Percentiles rank a stretch among this genome's conserved stretches.
phyloP scores from a whole-genome alignment of 1,140 invertebrate species.

The Harpegnathos saltator region DNA sequence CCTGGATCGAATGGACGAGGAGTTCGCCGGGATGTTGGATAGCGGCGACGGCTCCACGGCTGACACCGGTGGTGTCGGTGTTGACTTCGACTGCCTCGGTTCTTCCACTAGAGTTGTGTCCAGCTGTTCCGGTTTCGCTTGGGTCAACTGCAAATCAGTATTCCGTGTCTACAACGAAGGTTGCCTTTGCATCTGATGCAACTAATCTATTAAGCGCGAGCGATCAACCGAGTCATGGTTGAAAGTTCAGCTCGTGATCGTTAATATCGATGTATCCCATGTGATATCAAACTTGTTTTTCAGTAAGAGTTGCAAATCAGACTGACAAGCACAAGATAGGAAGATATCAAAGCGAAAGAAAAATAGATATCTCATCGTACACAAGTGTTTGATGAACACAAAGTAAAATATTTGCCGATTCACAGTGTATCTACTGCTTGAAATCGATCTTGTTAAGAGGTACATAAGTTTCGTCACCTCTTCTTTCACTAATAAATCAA shows the following conservation, averaged over 20 bases:
- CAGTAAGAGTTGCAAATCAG: too few species aligned
- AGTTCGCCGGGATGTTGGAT: conserved; percentile 77
- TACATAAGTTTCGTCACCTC: conserved; percentile 80
- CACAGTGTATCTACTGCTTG: not conserved
- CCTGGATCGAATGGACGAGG: conserved; percentile 75
- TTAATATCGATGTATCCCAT: too few species aligned
- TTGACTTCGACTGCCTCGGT: conserved; percentile 55
- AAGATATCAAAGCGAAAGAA: too few species aligned
- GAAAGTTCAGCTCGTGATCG: too few species aligned
- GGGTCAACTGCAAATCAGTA: conserved; percentile 42
- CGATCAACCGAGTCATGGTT: too few species aligned
- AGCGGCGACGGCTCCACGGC: conserved; percentile 71
- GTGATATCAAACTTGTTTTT: too few species aligned
- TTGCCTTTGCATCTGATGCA: too few species aligned
- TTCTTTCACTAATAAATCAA: too few species aligned
- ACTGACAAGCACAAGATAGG: too few species aligned
- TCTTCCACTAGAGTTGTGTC: not conserved
- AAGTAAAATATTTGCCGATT: not conserved
- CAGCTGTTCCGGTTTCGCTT: conserved; percentile 49
- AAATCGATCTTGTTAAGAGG: not conserved
- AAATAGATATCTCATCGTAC: too few species aligned
- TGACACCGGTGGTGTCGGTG: conserved; percentile 77
- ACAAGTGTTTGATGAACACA: too few species aligned
- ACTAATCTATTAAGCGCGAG: too few species aligned
- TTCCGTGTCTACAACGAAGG: not conserved